Conservation (phyloP, 2,113 vertebrate species). For the Hoplias malabaricus region DNA sequence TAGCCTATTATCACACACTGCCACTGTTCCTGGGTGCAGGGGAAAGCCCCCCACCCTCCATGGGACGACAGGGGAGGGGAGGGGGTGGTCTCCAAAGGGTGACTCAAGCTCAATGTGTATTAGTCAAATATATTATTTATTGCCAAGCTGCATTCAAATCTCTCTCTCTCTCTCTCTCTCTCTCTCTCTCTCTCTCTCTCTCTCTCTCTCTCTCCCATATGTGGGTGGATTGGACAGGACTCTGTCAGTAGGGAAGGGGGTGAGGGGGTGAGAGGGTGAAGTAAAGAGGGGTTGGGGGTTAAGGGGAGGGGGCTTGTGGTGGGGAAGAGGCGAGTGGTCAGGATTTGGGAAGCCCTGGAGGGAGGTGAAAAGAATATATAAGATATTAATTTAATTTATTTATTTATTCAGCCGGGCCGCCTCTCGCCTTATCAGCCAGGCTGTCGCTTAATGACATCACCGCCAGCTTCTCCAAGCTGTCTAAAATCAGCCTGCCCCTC, state of each 20-base stretch:
- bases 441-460: conserved; percentile 75
- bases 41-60: conserved; percentile 63
- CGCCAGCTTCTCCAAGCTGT: conserved; percentile 65
- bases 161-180: conserved; percentile 45
- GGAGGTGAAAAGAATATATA: conserved; percentile 73
- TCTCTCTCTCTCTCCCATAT: conserved; percentile 48
- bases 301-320: conserved; percentile 40
- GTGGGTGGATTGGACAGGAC: conserved; percentile 64
- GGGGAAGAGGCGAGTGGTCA: conserved; percentile 62
- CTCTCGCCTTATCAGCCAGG: conserved; percentile 69
- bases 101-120: conserved; percentile 71
- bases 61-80: conserved; percentile 50
- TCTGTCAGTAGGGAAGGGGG: conserved; percentile 46
- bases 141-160: conserved; percentile 67
- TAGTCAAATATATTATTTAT: conserved; percentile 82
- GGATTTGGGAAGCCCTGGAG: conserved; percentile 66
- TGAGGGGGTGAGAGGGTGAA: conserved; percentile 42
- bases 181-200: conserved; percentile 22
- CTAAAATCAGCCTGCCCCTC: conserved; percentile 67
- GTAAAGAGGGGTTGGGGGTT: conserved; percentile 43
- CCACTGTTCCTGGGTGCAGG: conserved; percentile 71
- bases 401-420: conserved; percentile 73
- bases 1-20: conserved; percentile 78
- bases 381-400: conserved; percentile 76
- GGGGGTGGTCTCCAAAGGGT: conserved; percentile 65